Base-by-base conservation (phyloP, 1,140 invertebrate genomes). In the Panulirus ornatus region DNA sequence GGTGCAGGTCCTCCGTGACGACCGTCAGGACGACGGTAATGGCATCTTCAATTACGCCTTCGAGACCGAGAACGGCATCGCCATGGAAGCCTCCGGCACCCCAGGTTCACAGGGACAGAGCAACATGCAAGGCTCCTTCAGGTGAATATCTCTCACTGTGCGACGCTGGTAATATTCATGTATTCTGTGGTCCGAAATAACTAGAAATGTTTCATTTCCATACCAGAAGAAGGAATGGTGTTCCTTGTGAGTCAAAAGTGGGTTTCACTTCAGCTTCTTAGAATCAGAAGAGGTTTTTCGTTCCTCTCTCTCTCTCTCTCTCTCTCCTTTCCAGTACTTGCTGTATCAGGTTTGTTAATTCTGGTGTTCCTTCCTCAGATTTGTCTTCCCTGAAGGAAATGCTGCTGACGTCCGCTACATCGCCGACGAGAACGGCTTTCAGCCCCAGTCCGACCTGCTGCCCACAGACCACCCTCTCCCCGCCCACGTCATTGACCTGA, bases 91-190 rank as follows among this genome's bases (percentile, higher is more conserved):
- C 14, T 22, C 30, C 19, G 84, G 84, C 30, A 42, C 30, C 22
- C 84, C 71, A 14, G 84, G 84, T 16, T 38, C 71, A 22, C 36
- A 75, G 6, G 84, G 84, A 54, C 84, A 86, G 47, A 86, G 47
- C 71, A 86, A 86, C 73, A 86, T 86, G 27, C 44, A 76, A 2
- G 84, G 84, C 51, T 86, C n/a, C 44, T 86, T 58, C 73, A 78
- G 11, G 84, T 86, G 47, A 86, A n/a, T n/a, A n/a, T n/a, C n/a
- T n/a, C n/a, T n/a, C n/a, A n/a, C n/a, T n/a, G 51, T 73, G 3
- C 42, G 30, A 2, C 42, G 1, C 36, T 70, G 3, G 2, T 70
- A 8, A 5, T 30, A 1, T 2, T 70, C 11, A 30, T 70, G n/a
- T n/a, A n/a, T n/a, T n/a, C 3, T n/a, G 58, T 1, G 58, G n/a